These are phyloP conservation scores for Heterohyrax brucei DNA, from an alignment of 2,797 vertebrate species.

Conservation along the genomic window DNA sequence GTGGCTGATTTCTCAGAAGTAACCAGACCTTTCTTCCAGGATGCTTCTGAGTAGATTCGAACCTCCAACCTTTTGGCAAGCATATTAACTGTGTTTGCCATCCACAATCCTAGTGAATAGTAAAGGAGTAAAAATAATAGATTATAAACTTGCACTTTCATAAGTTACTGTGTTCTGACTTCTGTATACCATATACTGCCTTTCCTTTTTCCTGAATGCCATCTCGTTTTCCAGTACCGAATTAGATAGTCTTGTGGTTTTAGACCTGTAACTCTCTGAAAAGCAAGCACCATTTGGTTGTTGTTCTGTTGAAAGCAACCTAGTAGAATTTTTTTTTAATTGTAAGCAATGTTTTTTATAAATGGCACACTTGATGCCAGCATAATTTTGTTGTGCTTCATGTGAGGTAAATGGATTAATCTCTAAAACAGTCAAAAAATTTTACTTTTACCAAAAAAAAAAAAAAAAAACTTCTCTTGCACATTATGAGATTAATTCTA, in stretches of 20 bases:
- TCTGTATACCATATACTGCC: background rate
- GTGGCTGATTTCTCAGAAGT: background rate
- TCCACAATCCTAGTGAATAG: background rate
- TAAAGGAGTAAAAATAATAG: slow-evolving; percentile 43
- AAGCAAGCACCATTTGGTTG: background rate
- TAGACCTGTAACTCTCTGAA: background rate
- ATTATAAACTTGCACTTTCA: background rate
- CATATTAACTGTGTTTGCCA: background rate
- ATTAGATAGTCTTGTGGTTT: background rate
- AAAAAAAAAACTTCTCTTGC: slow-evolving; percentile 31
- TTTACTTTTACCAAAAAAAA: slow-evolving; percentile 38
- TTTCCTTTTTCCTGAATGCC: background rate
- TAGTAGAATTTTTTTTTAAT: background rate
- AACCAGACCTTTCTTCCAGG: background rate
- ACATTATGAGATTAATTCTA: slow-evolving; percentile 51
- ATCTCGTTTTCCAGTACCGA: background rate
- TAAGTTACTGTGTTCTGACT: background rate
- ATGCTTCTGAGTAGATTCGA: background rate
- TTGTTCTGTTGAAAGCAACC: slow-evolving; percentile 8
- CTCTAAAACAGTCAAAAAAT: slow-evolving; percentile 46
- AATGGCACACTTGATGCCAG: background rate
- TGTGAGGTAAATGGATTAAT: slow-evolving; percentile 53
- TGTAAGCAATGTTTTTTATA: slow-evolving; percentile 32
- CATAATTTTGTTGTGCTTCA: slow-evolving; percentile 51
- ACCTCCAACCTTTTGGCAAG: background rate